Evolutionary conservation across 53 echinoderm and acorn worm species (phyloP), one percentile per base, ranked within the genome.

Genomic region (Temnopleurus reevesii): DNA sequence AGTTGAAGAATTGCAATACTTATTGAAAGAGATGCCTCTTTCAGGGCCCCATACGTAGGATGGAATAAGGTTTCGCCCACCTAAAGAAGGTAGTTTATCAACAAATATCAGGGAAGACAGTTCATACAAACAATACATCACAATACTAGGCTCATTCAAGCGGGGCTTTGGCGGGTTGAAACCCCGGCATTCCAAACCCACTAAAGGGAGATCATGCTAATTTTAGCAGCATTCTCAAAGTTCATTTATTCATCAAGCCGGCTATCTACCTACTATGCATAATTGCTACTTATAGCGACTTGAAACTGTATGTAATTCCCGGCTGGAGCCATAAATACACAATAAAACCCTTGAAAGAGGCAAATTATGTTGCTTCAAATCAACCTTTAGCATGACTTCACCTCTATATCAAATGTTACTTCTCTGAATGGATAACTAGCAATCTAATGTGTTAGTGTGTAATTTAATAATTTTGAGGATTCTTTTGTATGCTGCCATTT

Each of bases 61-160:
- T 36, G 71, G 71, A 63, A 30, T 63, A 63, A 31, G 63, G 71
- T 38, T 71, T 71, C 71, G 41, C 71, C 71, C 71, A 41, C 41
- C 41, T 38, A 19, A 43, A 71, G 71, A 71, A 38, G 38, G 41
- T 19, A 71, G 8, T 36, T 71, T 71, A 71, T 71, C 71, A 71
- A 71, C 71, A 71, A 71, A 71, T 41, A 71, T 43, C 19, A 71
- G 71, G 41, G 23, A 71, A 71, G 71, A 71, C 0, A 41, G 7
- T 71, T 38, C 38, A 71, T 8, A 71, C 36, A 38, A 71, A 71
- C 36, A 71, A 71, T 8, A 71, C n/a, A 71, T 38, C 71, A 63
- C 31, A 63, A 63, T 63, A 63, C 63, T 41, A 10, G 41, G 41
- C 71, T 71, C 41, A 71, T 43, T 71, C 71, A 71, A 71, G 71